Evolutionary conservation across 2,113 vertebrate genomes (phyloP).

Genomic region (Pseudorasbora parva): DNA sequence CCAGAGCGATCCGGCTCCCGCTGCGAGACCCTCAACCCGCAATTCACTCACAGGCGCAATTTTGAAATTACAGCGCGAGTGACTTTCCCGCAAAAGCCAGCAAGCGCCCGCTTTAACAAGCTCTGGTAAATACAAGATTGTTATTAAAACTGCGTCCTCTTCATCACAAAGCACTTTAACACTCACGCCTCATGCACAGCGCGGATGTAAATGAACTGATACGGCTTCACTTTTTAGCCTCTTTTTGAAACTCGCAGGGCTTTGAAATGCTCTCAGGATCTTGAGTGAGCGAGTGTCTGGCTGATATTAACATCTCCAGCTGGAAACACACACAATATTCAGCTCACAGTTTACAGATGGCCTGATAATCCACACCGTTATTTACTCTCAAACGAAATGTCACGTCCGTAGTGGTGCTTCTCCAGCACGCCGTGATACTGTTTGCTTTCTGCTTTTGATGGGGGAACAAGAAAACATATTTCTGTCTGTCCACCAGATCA

Average conservation of each 20-base stretch:
- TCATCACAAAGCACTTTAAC: constrained; percentile 27
- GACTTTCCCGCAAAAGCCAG: constrained; percentile 63
- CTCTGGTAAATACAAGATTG: constrained; percentile 38
- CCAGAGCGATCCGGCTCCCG: constrained; percentile 72
- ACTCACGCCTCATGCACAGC: neutral
- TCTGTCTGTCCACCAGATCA: constrained; percentile 92
- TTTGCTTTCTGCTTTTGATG: constrained; percentile 91
- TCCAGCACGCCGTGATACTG: constrained; percentile 77
- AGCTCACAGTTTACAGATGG: constrained; percentile 88
- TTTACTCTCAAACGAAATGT: constrained; percentile 91
- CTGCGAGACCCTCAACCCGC: constrained; percentile 76
- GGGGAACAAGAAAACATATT: constrained; percentile 88
- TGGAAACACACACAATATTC: neutral
- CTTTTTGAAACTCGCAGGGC: neutral
- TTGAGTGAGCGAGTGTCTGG: neutral
- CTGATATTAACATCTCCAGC: constrained; percentile 3
- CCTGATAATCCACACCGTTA: constrained; percentile 82
- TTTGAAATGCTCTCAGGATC: constrained; percentile 1
- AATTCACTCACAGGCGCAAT: constrained; percentile 73
- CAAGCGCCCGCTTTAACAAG: constrained; percentile 32
- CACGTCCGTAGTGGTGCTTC: constrained; percentile 74
- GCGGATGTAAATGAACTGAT: constrained; percentile 34
- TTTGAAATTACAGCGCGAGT: constrained; percentile 76
- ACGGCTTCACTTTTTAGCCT: neutral
- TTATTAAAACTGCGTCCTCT: constrained; percentile 27